Evolutionary conservation across 92 coral and sea anemone species (phyloP), one percentile per base, ranked within the genome.

Genomic region (Virgularia gustaviana): DNA sequence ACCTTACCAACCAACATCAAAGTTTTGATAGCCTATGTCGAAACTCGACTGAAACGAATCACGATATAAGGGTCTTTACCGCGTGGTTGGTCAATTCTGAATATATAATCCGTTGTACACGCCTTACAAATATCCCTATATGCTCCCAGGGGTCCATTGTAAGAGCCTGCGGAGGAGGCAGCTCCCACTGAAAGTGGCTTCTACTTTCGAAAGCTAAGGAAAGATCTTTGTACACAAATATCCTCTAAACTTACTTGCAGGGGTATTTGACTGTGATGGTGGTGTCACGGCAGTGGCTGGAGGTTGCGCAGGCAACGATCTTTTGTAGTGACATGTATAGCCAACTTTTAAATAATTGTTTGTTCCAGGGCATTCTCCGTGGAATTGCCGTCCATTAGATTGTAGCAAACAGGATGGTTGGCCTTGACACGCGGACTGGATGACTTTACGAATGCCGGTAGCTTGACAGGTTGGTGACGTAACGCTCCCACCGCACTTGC

Each of bases 281-380:
- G 35, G 31, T 16, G 52, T 22, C 44, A 22, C 47, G 51, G 77
- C 51, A 33, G 18, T 22, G 22, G 45, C 20, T 6, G 18, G 9
- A 24, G 20, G 23, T 32, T 22, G 27, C 31, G 44, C 44, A 6
- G 37, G 20, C 13, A 70, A 18, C 38, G 70, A 24, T 72, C 75
- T 65, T 28, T 63, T 72, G 30, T 82, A 68, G 25, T 56, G 72
- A 36, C 99, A 94, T 56, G 83, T 80, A 73, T 94, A 87, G 20
- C 79, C 86, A 36, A 94, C 96, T 71, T 94, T 96, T 60, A 94
- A 66, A 52, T 84, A 94, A 71, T 94, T 94, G 78, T 83, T 83
- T 18, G 88, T 83, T 12, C 84, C 90, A 9, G 89, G 88, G 65
- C 99, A 94, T 24, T 83, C 78, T 36, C 82, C 85, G 19, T 90